Conservation (phyloP, 2,888 invertebrate genomes). For the Syrista parreyssii region DNA sequence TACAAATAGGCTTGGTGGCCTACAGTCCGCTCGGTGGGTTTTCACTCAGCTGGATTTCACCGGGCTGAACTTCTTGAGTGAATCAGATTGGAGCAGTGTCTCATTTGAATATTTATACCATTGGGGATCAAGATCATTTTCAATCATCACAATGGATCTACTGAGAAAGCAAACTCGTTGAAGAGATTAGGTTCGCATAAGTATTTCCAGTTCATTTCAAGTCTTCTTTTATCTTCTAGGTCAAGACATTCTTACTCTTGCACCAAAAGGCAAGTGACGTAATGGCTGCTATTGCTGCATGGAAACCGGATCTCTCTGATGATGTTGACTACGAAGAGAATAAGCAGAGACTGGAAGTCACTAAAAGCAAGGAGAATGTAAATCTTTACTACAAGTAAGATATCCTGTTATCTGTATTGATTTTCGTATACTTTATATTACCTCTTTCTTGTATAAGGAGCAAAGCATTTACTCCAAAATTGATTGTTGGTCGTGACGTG, state of each 20-base stretch:
- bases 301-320: slow-evolving; percentile 34
- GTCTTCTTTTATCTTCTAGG: slow-evolving; percentile 60
- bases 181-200: not conserved
- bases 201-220: not conserved
- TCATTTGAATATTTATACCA: not conserved
- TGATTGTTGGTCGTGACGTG: slow-evolving; percentile 69
- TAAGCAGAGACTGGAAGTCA: slow-evolving; percentile 11
- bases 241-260: slow-evolving; percentile 70
- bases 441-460: slow-evolving; percentile 57
- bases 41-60: not conserved
- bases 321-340: slow-evolving; percentile 10
- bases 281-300: slow-evolving; percentile 49
- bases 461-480: slow-evolving; percentile 69
- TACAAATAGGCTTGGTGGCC: slow-evolving; percentile 59
- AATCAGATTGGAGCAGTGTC: not conserved
- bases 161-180: not conserved
- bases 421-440: not conserved
- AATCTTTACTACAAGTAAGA: slow-evolving; percentile 4
- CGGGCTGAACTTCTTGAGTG: not conserved
- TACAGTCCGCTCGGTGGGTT: slow-evolving; percentile 45
- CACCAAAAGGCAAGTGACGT: slow-evolving; percentile 72
- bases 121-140: slow-evolving; percentile 1
- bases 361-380: slow-evolving; percentile 12
- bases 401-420: not conserved
- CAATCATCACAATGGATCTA: not conserved